Percentiles rank a stretch among this genome's conserved stretches.
Evolutionary conservation across 2,888 invertebrate species (phyloP).

Genomic region (Drosophila seclusa): DNA sequence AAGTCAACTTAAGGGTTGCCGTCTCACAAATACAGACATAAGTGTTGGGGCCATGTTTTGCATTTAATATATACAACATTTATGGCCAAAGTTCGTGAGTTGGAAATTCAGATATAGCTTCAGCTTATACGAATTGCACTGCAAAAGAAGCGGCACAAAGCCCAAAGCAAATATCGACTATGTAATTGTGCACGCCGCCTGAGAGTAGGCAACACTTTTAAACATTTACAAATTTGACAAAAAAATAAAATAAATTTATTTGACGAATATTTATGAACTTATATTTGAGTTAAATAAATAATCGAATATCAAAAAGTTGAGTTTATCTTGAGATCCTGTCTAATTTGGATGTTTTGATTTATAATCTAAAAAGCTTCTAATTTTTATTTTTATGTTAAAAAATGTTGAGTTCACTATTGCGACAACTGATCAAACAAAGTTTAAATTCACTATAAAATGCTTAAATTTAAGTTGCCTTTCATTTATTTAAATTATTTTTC

Average conservation of each 20-base stretch:
- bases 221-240: conserved; percentile 18
- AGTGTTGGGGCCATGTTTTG: conserved; percentile 16
- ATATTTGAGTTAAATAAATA: background rate
- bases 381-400: background rate
- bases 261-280: background rate
- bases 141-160: background rate
- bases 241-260: background rate
- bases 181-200: conserved; percentile 42
- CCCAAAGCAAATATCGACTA: conserved; percentile 8
- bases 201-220: conserved; percentile 60
- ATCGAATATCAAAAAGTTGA: background rate
- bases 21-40: conserved; percentile 10
- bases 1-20: conserved; percentile 58
- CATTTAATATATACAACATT: conserved; percentile 57
- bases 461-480: background rate
- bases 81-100: conserved; percentile 71
- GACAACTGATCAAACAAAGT: background rate
- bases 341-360: background rate
- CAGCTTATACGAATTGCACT: conserved; percentile 15
- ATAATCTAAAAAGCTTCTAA: background rate
- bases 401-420: background rate
- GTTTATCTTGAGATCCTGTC: background rate
- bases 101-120: conserved; percentile 14
- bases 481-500: too few relatives aligned
- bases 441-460: background rate